phyloP scores from a whole-genome alignment of 2,888 invertebrate species.

The Cybosia mesomella region DNA sequence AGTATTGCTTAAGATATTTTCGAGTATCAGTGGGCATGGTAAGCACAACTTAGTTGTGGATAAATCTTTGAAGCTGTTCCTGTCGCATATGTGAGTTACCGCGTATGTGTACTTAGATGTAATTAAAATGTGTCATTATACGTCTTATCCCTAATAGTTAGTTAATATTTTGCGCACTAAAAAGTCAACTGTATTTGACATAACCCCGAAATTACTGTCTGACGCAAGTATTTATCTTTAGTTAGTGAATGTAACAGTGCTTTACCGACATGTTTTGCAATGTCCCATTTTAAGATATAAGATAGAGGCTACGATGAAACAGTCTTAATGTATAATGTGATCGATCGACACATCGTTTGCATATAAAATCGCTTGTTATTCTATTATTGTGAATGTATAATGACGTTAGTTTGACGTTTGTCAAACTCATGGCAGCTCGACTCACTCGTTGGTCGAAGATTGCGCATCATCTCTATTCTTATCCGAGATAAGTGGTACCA shows the following conservation, averaged over 20 bases:
- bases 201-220: neutral
- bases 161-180: constrained; percentile 34
- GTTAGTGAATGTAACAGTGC: neutral
- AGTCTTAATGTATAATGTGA: constrained; percentile 48
- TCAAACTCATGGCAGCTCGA: neutral
- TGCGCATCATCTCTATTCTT: too few relatives aligned
- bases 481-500: too few relatives aligned
- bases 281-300: neutral
- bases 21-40: neutral
- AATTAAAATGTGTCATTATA: neutral
- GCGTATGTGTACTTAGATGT: neutral
- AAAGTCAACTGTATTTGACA: constrained; percentile 35
- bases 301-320: constrained; percentile 25
- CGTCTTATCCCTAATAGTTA: constrained; percentile 2
- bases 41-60: neutral
- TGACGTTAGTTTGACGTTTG: constrained; percentile 21
- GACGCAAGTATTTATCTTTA: neutral
- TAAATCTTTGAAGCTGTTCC: neutral
- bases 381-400: constrained; percentile 41
- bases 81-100: neutral
- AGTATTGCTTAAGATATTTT: too few relatives aligned
- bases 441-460: neutral
- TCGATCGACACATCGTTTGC: constrained; percentile 62
- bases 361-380: constrained; percentile 59
- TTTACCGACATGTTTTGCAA: neutral